Conservation (phyloP, 2,888 invertebrate species). For the Hirtodrosophila duncani region DNA sequence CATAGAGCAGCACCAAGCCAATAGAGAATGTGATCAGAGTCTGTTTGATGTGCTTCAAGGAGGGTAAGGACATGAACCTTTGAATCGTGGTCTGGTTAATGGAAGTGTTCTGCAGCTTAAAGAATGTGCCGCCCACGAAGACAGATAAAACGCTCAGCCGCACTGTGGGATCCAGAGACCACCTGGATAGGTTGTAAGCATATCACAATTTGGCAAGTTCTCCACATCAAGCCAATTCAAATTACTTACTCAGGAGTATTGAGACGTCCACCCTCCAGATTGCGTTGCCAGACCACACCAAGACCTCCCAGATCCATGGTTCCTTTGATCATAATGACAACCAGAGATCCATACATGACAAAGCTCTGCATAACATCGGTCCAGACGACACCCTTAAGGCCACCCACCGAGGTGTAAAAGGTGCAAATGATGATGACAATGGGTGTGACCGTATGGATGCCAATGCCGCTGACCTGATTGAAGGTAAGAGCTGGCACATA, state of each 20-base stretch:
- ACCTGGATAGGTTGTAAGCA: no score
- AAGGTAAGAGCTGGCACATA: constrained; percentile 88
- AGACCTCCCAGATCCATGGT: constrained; percentile 86
- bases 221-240: no score
- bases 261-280: constrained; percentile 84
- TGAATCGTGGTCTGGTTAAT: constrained; percentile 92
- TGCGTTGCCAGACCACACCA: constrained; percentile 82
- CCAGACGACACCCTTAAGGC: constrained; percentile 89
- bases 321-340: constrained; percentile 85
- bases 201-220: no score
- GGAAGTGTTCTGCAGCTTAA: constrained; percentile 86
- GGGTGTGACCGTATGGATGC: constrained; percentile 88
- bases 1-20: constrained; percentile 81
- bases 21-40: constrained; percentile 83
- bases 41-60: constrained; percentile 83
- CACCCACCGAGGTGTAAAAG: constrained; percentile 93
- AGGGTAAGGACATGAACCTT: constrained; percentile 87
- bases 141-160: constrained; percentile 89
- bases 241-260: constrained; percentile 85
- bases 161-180: constrained; percentile 87
- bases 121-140: constrained; percentile 85
- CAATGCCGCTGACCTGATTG: constrained; percentile 85
- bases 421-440: constrained; percentile 88
- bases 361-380: constrained; percentile 88
- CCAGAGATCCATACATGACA: constrained; percentile 86